Conservation (phyloP, 2,888 invertebrate species). For the Diaperis boleti region DNA sequence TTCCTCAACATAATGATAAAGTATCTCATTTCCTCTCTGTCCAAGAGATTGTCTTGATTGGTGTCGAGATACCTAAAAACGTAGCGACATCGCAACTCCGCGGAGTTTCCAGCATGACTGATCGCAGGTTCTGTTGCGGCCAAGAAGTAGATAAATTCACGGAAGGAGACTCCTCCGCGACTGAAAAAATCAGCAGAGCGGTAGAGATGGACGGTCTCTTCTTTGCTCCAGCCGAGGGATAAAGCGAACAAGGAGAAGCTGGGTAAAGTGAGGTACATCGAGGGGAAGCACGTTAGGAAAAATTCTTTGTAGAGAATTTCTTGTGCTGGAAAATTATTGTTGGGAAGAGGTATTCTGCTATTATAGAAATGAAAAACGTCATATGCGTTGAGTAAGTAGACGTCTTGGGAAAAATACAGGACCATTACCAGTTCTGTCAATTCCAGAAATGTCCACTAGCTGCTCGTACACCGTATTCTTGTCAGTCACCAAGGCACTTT, state of each 20-base stretch:
- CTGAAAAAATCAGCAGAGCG: slow-evolving; percentile 71
- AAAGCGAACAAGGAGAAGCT: slow-evolving; percentile 71
- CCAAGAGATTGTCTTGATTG: slow-evolving; percentile 69
- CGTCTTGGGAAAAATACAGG: not conserved
- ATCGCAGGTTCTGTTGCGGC: slow-evolving; percentile 76
- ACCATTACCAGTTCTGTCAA: slow-evolving; percentile 54
- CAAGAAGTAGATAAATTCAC: slow-evolving; percentile 72
- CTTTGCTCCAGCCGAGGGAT: slow-evolving; percentile 70
- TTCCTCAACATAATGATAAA: slow-evolving; percentile 71
- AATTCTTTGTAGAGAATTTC: slow-evolving; percentile 71
- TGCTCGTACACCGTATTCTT: slow-evolving; percentile 53
- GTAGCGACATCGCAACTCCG: slow-evolving; percentile 77
- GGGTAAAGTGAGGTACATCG: slow-evolving; percentile 70
- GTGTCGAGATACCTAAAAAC: slow-evolving; percentile 74
- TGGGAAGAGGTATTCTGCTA: no score
- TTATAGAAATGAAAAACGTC: no score
- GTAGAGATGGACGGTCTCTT: slow-evolving; percentile 66
- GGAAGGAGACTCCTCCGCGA: slow-evolving; percentile 69
- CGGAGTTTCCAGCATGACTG: slow-evolving; percentile 74
- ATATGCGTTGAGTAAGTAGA: no score
- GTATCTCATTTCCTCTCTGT: slow-evolving; percentile 72
- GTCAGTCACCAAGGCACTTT: slow-evolving; percentile 53
- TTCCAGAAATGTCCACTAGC: slow-evolving; percentile 57
- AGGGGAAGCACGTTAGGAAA: slow-evolving; percentile 69
- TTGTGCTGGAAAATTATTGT: slow-evolving; percentile 67